Evolutionary conservation across 2,113 vertebrate genomes (phyloP), one percentile per base, ranked within the genome.

Genomic region (Myotis davidii): DNA sequence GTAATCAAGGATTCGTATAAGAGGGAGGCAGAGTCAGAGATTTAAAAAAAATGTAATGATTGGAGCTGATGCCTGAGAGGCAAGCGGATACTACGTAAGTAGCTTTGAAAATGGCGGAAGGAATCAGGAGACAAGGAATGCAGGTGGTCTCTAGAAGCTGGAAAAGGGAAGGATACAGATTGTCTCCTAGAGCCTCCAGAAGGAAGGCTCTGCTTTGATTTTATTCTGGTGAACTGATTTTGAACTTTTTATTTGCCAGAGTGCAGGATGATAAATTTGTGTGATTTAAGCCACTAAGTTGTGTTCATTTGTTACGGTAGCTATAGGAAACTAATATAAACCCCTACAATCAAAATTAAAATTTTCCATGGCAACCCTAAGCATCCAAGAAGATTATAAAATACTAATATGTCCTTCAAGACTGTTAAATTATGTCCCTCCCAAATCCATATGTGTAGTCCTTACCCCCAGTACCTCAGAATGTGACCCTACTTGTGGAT

Each of bases 181-280:
- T 73, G 1, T 86, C 1, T 37, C 42, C 1, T 54, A 89, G 9
- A 32, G 65, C 12, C 9, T 34, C 3, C 10, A 52, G 20, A 67
- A 92, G 50, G 11, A 89, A 78, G 12, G 0, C 3, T 72, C 23
- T 72, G 20, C 21, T 72, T 87, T 73, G 9, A 91, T 78, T 86
- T 96, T 74, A 93, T 27, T 54, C 42, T 9, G 52, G 5, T 37
- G 77, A 96, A 48, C 5, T 45, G n/a, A 86, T 78, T 89, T 86
- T 83, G 27, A 61, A 86, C 67, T 76, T 73, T 39, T 69, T 16
- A 83, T 6, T 34, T 82, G 9, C 48, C 54, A 12, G 9, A 76
- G 1, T 73, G 0, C 79, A 84, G 85, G 20, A 23, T 78, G 54
- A 61, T 81, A 86, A 39, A 45, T 73, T 72, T 93, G 5, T 61